Evolutionary conservation across 2,113 vertebrate genomes (phyloP).

Genomic region (Boulengerochromis microlepis): DNA sequence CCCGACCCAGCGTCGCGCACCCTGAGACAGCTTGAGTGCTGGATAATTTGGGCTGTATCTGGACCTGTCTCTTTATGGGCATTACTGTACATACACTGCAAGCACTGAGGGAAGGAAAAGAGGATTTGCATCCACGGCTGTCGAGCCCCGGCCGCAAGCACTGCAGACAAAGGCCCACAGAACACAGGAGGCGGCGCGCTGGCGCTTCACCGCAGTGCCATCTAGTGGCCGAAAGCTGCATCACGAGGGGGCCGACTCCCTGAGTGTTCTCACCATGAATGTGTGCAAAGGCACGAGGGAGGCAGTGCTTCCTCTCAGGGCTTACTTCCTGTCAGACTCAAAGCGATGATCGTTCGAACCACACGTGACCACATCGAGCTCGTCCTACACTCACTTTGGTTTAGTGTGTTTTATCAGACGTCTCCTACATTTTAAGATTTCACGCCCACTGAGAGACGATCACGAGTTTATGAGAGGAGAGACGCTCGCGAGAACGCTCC

Average conservation of each 20-base stretch:
- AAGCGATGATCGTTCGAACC: background rate
- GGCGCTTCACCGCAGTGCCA: slow-evolving; percentile 61
- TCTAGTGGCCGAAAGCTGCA: slow-evolving; percentile 45
- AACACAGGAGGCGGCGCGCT: background rate
- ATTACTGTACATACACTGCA: slow-evolving; percentile 65
- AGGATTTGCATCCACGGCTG: slow-evolving; percentile 52
- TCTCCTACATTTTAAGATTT: background rate
- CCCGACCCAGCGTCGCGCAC: slow-evolving; percentile 43
- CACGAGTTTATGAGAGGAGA: background rate
- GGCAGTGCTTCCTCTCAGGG: slow-evolving; percentile 26
- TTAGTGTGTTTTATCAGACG: background rate
- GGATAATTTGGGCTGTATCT: slow-evolving; percentile 59
- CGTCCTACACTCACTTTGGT: background rate
- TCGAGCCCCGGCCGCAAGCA: slow-evolving; percentile 42
- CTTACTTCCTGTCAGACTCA: slow-evolving; percentile 33
- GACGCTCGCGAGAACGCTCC: background rate
- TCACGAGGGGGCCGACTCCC: background rate
- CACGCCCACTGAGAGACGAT: background rate
- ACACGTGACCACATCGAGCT: background rate
- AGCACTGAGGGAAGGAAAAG: slow-evolving; percentile 29
- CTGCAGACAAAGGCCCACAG: slow-evolving; percentile 60
- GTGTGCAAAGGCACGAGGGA: background rate
- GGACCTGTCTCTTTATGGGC: slow-evolving; percentile 52
- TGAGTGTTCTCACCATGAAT: background rate
- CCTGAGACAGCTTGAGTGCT: slow-evolving; percentile 41